These are phyloP conservation scores for Ctenochaetus hawaiiensis DNA, from an alignment of 2,797 vertebrate genomes.

Conservation along the genomic window DNA sequence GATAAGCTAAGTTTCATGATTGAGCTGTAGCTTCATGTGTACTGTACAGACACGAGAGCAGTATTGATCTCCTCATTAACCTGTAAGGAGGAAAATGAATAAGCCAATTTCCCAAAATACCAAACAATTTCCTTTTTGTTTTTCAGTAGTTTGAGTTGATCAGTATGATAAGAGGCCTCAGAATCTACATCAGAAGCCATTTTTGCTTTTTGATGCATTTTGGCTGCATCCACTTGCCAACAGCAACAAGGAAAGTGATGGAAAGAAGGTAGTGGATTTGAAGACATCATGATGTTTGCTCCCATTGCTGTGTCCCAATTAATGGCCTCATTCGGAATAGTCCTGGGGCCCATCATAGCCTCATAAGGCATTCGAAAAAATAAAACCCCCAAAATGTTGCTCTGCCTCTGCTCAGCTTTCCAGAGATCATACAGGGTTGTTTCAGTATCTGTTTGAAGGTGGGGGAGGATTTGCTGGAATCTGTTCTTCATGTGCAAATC, in stretches of 20 bases:
- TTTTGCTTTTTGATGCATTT: neutral
- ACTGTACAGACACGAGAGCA: neutral
- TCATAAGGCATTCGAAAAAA: constrained; percentile 21
- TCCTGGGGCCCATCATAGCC: constrained; percentile 39
- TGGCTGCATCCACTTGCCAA: constrained; percentile 1
- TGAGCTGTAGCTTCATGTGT: neutral
- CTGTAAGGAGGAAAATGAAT: too few species aligned
- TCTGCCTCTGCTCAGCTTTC: neutral
- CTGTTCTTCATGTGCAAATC: constrained; percentile 40
- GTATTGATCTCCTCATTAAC: neutral
- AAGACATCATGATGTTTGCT: constrained; percentile 3
- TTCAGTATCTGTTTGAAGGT: constrained; percentile 40
- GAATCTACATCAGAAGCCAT: too few species aligned
- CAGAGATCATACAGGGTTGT: constrained; percentile 23
- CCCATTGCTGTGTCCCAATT: constrained; percentile 63
- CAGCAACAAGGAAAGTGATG: constrained; percentile 6
- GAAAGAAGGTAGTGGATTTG: constrained; percentile 1
- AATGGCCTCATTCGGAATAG: constrained; percentile 67
- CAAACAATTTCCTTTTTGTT: neutral
- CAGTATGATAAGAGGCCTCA: too few species aligned
- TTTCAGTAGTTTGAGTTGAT: too few species aligned
- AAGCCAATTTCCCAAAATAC: neutral
- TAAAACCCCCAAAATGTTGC: constrained; percentile 12
- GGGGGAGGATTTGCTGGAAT: constrained; percentile 29
- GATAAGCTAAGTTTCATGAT: neutral